Evolutionary conservation across 2,888 invertebrate genomes (phyloP), one percentile per base, ranked within the genome.

Genomic region (Epiblema foenella): DNA sequence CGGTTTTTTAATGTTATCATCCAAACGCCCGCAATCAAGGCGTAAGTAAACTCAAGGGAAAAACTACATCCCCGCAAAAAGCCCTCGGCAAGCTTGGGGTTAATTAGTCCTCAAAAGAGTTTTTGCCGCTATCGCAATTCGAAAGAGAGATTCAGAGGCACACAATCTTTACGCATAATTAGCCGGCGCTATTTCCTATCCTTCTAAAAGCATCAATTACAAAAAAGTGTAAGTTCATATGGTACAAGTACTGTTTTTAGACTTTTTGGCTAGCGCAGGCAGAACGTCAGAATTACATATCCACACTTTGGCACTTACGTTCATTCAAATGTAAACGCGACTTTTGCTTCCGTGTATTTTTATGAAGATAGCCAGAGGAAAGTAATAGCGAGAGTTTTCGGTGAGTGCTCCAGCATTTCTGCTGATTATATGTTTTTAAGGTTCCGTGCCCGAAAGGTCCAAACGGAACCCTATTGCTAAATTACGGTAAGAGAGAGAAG

Each of bases 61-160:
- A 62, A 59, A 49, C 11, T 11, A 60, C 17, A 54, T 11, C 18
- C n/a, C 2, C 20, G 60, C 29, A 42, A 29, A 68, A 29, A 17
- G 52, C 12, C 15, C 17, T 39, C 18, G n/a, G n/a, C 15, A 42
- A 42, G 42, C 42, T 3, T 42, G 29, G 29, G 42, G 52, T 54
- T 52, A 54, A 68, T 68, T 68, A 60, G 39, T 17, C 59, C 29
- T 15, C 39, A 52, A 68, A 51, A 12, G 12, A 24, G 42, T 54
- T 29, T 60, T 46, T 52, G 51, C 59, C 39, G 68, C 60, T 15
- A 42, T 68, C 29, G 18, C 33, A 68, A 68, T 68, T 68, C 29
- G 10, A 29, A 52, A 15, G 24, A 52, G 52, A 18, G 9, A 18
- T 33, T n/a, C 37, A 20, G 20, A 52, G 20, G 37, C 63, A 39